These are phyloP conservation scores for Phoenicopterus ruber DNA, from an alignment of 2,113 vertebrate genomes.

Conservation along the genomic window DNA sequence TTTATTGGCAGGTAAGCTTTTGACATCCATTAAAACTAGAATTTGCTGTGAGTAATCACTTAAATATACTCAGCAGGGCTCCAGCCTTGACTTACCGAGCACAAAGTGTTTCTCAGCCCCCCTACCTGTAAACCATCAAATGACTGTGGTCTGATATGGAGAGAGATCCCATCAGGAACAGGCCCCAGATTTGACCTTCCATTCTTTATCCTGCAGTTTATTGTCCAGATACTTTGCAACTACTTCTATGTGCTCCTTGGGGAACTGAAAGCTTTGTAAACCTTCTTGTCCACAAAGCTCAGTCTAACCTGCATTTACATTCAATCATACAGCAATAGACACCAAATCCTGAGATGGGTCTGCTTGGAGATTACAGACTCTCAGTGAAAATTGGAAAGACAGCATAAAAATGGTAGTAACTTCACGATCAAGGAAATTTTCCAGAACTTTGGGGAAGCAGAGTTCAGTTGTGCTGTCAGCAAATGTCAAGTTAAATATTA, in stretches of 20 bases:
- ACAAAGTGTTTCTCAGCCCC: background rate
- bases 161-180: background rate
- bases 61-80: background rate
- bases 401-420: background rate
- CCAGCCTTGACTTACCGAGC: background rate
- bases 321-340: background rate
- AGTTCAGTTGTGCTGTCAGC: background rate
- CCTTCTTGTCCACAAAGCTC: background rate
- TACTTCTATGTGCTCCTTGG: background rate
- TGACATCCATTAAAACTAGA: background rate
- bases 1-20: background rate
- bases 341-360: background rate
- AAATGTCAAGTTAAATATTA: conserved; percentile 26
- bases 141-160: background rate
- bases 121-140: background rate
- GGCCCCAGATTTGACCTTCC: background rate
- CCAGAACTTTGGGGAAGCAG: background rate
- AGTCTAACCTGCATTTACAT: background rate
- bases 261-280: background rate
- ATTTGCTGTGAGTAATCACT: background rate
- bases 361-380: background rate
- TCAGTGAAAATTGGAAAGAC: background rate
- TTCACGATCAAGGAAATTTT: background rate
- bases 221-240: background rate
- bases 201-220: background rate